A percentile compares a stretch with the other conserved stretches of the same genome.
Evolutionary conservation across 2,113 vertebrate species (phyloP).

Genomic region (Erythrocercus mccallii): DNA sequence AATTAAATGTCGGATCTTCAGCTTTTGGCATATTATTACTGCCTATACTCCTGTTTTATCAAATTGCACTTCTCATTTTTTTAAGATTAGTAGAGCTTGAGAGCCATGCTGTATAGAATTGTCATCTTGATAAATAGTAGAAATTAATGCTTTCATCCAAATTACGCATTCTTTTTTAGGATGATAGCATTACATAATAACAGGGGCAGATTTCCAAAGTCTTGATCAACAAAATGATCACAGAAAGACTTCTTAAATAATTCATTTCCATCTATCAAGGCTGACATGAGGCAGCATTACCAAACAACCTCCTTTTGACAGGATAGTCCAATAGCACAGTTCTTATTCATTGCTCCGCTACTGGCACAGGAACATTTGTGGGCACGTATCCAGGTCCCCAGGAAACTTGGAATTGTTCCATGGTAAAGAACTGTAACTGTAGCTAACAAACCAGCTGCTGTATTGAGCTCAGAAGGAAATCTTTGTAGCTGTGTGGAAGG

Average conservation of each 20-base stretch:
- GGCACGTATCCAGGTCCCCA: not conserved
- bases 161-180: conserved; percentile 26
- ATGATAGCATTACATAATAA: conserved; percentile 32
- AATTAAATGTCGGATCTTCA: conserved; percentile 2
- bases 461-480: conserved; percentile 31
- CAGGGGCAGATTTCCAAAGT: conserved; percentile 52
- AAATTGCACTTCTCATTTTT: conserved; percentile 21
- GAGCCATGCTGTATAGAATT: not conserved
- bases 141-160: not conserved
- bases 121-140: conserved; percentile 18
- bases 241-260: not conserved
- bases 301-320: conserved; percentile 26
- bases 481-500: conserved; percentile 62
- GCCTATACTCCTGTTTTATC: not conserved
- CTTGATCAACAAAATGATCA: conserved; percentile 10
- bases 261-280: conserved; percentile 14
- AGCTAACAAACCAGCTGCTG: conserved; percentile 48
- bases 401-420: conserved; percentile 33
- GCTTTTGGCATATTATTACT: not conserved
- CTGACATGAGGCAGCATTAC: not conserved
- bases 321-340: not conserved
- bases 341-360: conserved; percentile 11
- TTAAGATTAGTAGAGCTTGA: conserved; percentile 22
- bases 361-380: not conserved
- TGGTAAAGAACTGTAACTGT: conserved; percentile 40